phyloP scores from a whole-genome alignment of 1,140 invertebrate genomes.

The Linepithema humile region DNA sequence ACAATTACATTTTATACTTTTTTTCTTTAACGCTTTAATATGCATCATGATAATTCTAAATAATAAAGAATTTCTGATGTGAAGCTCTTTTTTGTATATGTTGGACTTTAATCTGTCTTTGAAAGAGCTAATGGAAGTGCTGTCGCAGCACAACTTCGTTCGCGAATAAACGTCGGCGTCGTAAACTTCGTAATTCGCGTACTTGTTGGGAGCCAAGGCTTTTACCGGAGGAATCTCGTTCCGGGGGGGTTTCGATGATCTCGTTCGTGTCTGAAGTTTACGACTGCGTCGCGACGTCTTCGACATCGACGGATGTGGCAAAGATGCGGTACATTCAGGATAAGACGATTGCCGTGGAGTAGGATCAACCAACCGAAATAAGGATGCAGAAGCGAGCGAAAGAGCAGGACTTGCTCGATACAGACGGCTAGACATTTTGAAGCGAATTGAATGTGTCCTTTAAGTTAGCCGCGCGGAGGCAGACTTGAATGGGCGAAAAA shows the following conservation, averaged over 20 bases:
- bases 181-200: conserved; percentile 59
- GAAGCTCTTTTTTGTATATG: not conserved
- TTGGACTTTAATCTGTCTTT: conserved; percentile 14
- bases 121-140: conserved; percentile 22
- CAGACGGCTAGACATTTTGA: conserved; percentile 1
- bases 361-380: conserved; percentile 32
- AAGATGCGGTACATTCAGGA: conserved; percentile 43
- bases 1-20: too few relatives aligned
- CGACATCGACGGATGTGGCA: conserved; percentile 31
- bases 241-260: conserved; percentile 35
- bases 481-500: not conserved
- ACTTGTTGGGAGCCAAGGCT: conserved; percentile 38
- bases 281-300: conserved; percentile 12
- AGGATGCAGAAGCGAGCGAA: not conserved
- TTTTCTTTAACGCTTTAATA: too few relatives aligned
- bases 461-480: not conserved
- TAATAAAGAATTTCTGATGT: not conserved
- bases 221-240: conserved; percentile 52
- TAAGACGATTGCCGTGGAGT: conserved; percentile 25
- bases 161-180: conserved; percentile 56
- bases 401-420: not conserved
- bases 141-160: conserved; percentile 22
- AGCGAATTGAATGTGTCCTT: conserved; percentile 25
- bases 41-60: not conserved
- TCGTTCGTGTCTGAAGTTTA: conserved; percentile 49